Percentiles rank a stretch among this genome's conserved stretches.
Conservation (phyloP, 2,888 invertebrate species). For the Margaritifera margaritifera region DNA sequence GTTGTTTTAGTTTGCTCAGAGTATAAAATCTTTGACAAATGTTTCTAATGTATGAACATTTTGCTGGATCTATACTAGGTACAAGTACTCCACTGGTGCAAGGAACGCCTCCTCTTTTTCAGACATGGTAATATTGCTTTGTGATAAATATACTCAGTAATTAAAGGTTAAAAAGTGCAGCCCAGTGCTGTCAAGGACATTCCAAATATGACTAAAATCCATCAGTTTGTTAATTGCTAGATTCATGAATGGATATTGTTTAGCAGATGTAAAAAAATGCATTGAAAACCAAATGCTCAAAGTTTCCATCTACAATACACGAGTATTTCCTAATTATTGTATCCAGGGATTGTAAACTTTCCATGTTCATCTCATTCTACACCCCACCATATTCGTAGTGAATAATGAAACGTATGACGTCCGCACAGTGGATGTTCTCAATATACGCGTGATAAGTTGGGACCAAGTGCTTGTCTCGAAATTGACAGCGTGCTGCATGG, state of each 20-base stretch:
- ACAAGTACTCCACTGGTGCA: constrained; percentile 44
- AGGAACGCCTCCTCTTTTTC: constrained; percentile 35
- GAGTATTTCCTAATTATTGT: constrained; percentile 38
- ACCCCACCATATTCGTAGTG: constrained; percentile 69
- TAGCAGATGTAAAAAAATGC: constrained; percentile 59
- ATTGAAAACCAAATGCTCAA: constrained; percentile 60
- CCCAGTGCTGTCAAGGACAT: constrained; percentile 63
- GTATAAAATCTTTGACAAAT: constrained; percentile 27
- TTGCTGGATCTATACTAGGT: constrained; percentile 42
- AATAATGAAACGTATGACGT: constrained; percentile 66
- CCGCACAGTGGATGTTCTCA: constrained; percentile 63
- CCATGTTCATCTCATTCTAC: constrained; percentile 68
- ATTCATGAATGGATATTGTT: constrained; percentile 62
- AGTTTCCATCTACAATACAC: constrained; percentile 59
- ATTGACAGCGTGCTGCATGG: constrained; percentile 58
- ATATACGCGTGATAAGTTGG: constrained; percentile 57
- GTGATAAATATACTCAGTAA: constrained; percentile 43
- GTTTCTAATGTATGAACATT: constrained; percentile 35
- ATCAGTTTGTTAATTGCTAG: constrained; percentile 53
- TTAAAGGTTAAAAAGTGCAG: constrained; percentile 58
- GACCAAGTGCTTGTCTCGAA: constrained; percentile 60
- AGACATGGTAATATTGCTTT: constrained; percentile 13
- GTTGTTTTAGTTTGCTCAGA: constrained; percentile 25
- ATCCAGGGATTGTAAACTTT: constrained; percentile 58
- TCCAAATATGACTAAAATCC: constrained; percentile 57